Evolutionary conservation across 2,888 invertebrate genomes (phyloP).

Genomic region (Iselma pallidipennis): DNA sequence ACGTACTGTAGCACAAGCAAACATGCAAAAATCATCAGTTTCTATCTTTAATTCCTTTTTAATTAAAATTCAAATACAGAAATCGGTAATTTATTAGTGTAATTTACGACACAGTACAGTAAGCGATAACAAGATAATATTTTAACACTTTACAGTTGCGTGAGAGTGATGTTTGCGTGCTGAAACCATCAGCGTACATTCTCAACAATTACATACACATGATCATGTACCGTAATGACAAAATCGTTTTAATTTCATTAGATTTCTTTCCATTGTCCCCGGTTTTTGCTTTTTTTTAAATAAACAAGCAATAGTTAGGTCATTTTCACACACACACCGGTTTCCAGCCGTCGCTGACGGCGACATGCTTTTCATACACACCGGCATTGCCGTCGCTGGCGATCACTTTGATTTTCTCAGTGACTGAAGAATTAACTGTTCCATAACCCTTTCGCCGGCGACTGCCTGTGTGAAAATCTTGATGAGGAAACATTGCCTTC

Average conservation of each 20-base stretch:
- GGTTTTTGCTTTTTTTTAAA: too few relatives aligned
- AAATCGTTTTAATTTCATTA: conserved; percentile 7
- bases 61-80: conserved; percentile 23
- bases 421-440: too few relatives aligned
- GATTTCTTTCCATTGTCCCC: not conserved
- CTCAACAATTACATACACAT: conserved; percentile 19
- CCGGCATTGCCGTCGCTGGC: too few relatives aligned
- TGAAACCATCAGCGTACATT: not conserved
- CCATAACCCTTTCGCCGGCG: too few relatives aligned
- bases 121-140: conserved; percentile 28
- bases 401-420: too few relatives aligned
- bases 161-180: conserved; percentile 18
- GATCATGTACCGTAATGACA: conserved; percentile 23
- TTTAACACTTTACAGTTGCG: conserved; percentile 28
- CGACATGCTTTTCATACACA: too few relatives aligned
- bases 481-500: too few relatives aligned
- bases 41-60: conserved; percentile 21
- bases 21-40: conserved; percentile 16
- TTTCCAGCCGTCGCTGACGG: too few relatives aligned
- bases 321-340: too few relatives aligned
- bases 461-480: too few relatives aligned
- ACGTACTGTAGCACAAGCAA: too few relatives aligned
- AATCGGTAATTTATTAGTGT: conserved; percentile 18
- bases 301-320: too few relatives aligned
- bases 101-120: conserved; percentile 13